Percentiles rank a stretch among this genome's conserved stretches.
Evolutionary conservation across 2,888 invertebrate species (phyloP).

Genomic region (Tiliacea citrago): DNA sequence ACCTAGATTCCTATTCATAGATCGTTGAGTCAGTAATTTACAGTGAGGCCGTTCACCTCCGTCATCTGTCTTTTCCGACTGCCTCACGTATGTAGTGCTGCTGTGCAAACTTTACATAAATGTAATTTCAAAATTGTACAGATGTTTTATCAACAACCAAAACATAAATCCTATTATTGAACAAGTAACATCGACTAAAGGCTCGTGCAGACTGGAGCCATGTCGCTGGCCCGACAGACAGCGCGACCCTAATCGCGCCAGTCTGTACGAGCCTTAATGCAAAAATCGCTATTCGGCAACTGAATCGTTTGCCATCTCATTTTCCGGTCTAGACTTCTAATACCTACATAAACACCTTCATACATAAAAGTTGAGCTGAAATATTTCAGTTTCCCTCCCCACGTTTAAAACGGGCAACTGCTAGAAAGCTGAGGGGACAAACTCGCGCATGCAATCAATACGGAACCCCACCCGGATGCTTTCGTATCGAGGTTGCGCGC

Average conservation of each 20-base stretch:
- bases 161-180: not conserved
- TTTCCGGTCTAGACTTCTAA: conserved; percentile 51
- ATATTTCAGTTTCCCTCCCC: conserved; percentile 78
- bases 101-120: conserved; percentile 45
- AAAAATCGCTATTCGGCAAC: conserved; percentile 2
- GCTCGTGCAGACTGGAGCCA: no score
- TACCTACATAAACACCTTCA: conserved; percentile 37
- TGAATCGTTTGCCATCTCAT: conserved; percentile 21
- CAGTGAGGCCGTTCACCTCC: conserved; percentile 69
- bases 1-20: conserved; percentile 65
- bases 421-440: conserved; percentile 73
- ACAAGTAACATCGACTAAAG: not conserved
- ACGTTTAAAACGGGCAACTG: conserved; percentile 73
- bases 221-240: no score
- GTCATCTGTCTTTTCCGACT: conserved; percentile 68
- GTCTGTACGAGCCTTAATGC: not conserved
- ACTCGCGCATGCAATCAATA: conserved; percentile 85
- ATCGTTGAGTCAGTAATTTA: conserved; percentile 71
- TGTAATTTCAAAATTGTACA: conserved; percentile 8
- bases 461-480: conserved; percentile 77
- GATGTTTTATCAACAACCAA: not conserved
- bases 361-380: conserved; percentile 64
- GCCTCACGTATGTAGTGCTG: conserved; percentile 52
- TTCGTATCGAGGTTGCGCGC: conserved; percentile 77
- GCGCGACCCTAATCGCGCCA: no score